Percentiles rank a stretch among this genome's conserved stretches.
Evolutionary conservation across 2,797 vertebrate species (phyloP).

Genomic region (Lemur catta): DNA sequence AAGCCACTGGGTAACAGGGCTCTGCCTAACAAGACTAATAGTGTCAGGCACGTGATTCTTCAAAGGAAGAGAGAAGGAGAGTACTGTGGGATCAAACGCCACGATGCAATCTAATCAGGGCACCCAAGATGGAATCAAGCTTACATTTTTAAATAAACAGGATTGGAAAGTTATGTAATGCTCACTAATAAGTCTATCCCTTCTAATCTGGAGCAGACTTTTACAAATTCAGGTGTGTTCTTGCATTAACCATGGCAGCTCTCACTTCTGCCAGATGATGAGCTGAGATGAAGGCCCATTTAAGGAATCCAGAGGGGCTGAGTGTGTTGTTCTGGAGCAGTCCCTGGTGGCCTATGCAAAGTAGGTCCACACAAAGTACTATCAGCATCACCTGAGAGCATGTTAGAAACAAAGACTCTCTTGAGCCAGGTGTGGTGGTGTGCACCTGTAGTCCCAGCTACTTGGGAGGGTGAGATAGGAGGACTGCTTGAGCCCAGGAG

Average conservation of each 20-base stretch:
- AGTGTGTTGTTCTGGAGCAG: neutral
- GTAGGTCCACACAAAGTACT: neutral
- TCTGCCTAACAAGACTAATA: neutral
- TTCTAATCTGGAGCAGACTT: neutral
- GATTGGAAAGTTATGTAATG: neutral
- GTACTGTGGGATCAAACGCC: neutral
- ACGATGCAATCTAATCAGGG: neutral
- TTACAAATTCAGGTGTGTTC: neutral
- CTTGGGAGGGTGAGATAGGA: too few species aligned
- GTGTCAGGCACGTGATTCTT: neutral
- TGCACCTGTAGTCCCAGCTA: too few species aligned
- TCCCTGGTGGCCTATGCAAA: neutral
- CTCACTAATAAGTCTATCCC: neutral
- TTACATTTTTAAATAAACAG: neutral
- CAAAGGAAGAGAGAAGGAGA: neutral
- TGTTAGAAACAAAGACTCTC: neutral
- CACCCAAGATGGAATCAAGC: neutral
- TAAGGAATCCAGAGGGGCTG: neutral
- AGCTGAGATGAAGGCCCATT: neutral
- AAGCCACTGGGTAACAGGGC: neutral
- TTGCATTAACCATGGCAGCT: neutral
- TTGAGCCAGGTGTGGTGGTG: neutral
- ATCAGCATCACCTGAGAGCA: neutral
- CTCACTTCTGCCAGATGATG: neutral
- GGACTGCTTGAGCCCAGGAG: too few species aligned